phyloP scores from a whole-genome alignment of 2,113 vertebrate species.

The Eulacestoma nigropectus region DNA sequence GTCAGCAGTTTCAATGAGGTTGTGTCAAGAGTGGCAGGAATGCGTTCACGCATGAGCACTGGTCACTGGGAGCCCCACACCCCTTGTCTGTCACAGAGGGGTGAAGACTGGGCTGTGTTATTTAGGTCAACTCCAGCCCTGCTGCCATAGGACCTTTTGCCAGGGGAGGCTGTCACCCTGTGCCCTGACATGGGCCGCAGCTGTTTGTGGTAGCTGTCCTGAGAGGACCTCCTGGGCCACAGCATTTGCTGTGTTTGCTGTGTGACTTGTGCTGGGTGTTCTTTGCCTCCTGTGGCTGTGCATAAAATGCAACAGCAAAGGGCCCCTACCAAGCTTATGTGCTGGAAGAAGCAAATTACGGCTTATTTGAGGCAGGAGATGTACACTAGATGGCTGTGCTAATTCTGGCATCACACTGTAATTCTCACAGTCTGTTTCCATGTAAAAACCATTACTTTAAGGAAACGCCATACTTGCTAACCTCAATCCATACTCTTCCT shows the following conservation, averaged over 20 bases:
- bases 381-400: background rate
- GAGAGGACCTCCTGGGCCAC: background rate
- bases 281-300: background rate
- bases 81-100: background rate
- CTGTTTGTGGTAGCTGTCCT: background rate
- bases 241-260: background rate
- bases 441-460: background rate
- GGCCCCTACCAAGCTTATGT: accelerated
- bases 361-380: background rate
- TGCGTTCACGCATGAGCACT: background rate
- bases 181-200: background rate
- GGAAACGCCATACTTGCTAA: background rate
- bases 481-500: background rate
- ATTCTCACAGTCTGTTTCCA: background rate
- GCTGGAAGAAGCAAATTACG: background rate
- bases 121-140: background rate
- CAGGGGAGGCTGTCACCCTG: background rate
- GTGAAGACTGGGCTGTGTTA: accelerated
- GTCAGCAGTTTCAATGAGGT: background rate
- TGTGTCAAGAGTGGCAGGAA: background rate
- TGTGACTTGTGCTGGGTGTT: background rate
- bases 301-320: background rate
- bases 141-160: background rate
- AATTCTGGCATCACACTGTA: background rate
- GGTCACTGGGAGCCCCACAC: background rate